A percentile compares a stretch with the other conserved stretches of the same genome.
Evolutionary conservation across 2,113 vertebrate genomes (phyloP).

Genomic region (Chrysemys picta): DNA sequence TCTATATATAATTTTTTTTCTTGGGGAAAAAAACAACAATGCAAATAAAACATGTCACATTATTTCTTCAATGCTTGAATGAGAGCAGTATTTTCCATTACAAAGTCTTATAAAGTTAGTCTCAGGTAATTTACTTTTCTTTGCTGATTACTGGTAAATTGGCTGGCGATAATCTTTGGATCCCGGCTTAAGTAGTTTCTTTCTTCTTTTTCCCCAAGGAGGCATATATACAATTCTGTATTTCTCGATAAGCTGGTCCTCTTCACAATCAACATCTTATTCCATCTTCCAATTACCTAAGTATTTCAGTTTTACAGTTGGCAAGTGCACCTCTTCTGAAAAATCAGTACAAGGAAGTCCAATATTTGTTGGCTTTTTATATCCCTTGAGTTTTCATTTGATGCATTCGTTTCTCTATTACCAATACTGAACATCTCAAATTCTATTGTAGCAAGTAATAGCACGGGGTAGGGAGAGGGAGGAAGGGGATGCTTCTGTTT

Average conservation of each 20-base stretch:
- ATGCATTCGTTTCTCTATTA: neutral
- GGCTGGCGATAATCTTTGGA: neutral
- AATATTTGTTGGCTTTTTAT: fast-evolving
- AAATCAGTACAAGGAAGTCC: neutral
- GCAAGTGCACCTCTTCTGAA: neutral
- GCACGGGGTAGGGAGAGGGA: neutral
- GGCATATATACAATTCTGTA: neutral
- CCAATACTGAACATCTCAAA: fast-evolving
- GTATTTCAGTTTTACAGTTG: neutral
- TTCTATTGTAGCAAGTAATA: neutral
- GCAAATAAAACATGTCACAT: neutral
- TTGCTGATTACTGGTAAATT: neutral
- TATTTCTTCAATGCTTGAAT: neutral
- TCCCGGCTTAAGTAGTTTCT: fast-evolving
- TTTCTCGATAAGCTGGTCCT: neutral
- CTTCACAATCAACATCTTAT: neutral
- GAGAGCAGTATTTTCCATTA: neutral
- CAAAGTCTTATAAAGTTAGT: too few relatives aligned
- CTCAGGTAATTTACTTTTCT: neutral
- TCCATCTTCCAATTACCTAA: neutral
- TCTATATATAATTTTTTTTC: neutral
- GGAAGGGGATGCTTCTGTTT: neutral
- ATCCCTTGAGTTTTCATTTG: fast-evolving
- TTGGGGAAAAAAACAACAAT: neutral
- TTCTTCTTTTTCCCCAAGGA: neutral